Conservation (phyloP, 2,888 invertebrate species). For the Seira musarum region DNA sequence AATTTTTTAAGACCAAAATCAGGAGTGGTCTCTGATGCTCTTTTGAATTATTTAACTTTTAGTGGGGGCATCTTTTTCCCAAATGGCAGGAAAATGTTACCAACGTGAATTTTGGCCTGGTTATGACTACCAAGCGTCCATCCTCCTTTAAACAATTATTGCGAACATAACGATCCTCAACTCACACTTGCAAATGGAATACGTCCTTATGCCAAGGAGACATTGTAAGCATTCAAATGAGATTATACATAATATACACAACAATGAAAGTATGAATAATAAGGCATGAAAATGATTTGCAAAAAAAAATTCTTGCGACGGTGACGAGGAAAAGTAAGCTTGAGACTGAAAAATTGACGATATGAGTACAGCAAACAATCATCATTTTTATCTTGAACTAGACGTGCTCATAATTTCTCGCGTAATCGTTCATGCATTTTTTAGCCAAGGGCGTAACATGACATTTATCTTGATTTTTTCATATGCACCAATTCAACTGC, state of each 20-base stretch:
- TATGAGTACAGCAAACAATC: slow-evolving; percentile 31
- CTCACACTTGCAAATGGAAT: no score
- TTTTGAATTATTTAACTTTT: no score
- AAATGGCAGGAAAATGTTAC: no score
- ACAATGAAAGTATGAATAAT: slow-evolving; percentile 43
- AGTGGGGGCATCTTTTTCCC: no score
- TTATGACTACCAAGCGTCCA: no score
- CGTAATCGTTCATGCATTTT: slow-evolving; percentile 46
- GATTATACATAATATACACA: slow-evolving; percentile 29
- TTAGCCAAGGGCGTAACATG: slow-evolving; percentile 51
- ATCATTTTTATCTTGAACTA: slow-evolving; percentile 41
- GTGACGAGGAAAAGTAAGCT: slow-evolving; percentile 30
- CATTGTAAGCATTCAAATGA: no score
- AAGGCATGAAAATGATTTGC: slow-evolving; percentile 43
- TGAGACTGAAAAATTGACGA: slow-evolving; percentile 2
- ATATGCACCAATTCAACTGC: slow-evolving; percentile 49
- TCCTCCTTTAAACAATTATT: no score
- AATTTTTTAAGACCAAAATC: no score
- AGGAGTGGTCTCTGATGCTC: no score
- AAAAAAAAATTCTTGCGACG: slow-evolving; percentile 34
- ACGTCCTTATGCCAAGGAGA: no score
- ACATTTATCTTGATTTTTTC: slow-evolving; percentile 34
- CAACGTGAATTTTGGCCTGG: no score
- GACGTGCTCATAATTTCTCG: slow-evolving; percentile 53
- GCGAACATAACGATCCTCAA: no score